Evolutionary conservation across 1,140 invertebrate species (phyloP).

Genomic region (Aphaenogaster ashmeadi): DNA sequence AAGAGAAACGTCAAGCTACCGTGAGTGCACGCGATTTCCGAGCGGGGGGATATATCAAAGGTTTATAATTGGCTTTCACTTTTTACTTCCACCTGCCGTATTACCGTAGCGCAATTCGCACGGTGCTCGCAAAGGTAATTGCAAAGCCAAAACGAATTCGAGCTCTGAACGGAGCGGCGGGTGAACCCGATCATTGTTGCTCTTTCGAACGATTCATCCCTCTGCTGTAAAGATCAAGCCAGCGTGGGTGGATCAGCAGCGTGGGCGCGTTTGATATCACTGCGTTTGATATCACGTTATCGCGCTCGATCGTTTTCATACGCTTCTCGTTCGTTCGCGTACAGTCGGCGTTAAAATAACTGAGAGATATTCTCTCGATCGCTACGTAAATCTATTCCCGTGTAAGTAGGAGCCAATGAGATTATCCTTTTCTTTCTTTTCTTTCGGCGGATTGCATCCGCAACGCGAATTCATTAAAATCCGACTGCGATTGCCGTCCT

Average conservation of each 20-base stretch:
- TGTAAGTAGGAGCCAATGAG: neutral
- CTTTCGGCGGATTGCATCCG: neutral
- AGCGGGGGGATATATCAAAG: constrained; percentile 19
- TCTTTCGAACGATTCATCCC: constrained; percentile 5
- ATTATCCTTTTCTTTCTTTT: neutral
- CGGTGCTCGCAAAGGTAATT: constrained; percentile 16
- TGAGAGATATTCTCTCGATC: neutral
- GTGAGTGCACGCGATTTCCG: neutral
- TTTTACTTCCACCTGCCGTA: constrained; percentile 29
- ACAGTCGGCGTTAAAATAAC: neutral
- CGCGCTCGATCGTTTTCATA: constrained; percentile 17
- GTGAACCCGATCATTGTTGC: constrained; percentile 24
- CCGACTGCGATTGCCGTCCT: neutral
- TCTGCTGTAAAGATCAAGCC: constrained; percentile 32
- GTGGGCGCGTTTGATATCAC: constrained; percentile 23
- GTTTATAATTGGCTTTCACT: constrained; percentile 44
- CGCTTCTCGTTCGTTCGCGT: neutral
- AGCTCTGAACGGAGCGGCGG: neutral
- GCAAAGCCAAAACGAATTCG: constrained; percentile 39
- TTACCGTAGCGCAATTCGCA: constrained; percentile 15
- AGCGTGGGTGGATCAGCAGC: constrained; percentile 4
- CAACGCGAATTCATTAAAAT: constrained; percentile 15
- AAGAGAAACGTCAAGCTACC: neutral
- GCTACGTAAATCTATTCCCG: neutral
- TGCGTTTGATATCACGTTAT: constrained; percentile 30